A percentile compares a stretch with the other conserved stretches of the same genome.
Conservation (phyloP, 2,113 vertebrate species). For the Monopterus albus region DNA sequence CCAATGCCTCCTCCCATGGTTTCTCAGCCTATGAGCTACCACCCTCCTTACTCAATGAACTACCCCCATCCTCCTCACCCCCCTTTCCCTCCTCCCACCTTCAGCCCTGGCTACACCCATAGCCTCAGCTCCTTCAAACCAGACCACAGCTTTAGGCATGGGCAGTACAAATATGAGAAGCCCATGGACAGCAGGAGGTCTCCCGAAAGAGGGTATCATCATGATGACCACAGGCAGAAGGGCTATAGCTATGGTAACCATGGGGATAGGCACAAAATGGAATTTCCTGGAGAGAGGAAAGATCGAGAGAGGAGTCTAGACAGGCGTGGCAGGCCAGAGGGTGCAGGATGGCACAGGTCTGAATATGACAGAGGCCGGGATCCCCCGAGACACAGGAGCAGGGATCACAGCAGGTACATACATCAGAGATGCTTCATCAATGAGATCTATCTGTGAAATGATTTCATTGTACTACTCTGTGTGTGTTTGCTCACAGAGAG, state of each 20-base stretch:
- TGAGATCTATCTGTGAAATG: no score
- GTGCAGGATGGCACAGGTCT: conserved; percentile 84
- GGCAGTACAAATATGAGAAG: conserved; percentile 88
- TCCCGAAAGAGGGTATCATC: conserved; percentile 87
- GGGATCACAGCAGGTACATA: conserved; percentile 89
- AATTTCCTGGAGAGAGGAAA: conserved; percentile 84
- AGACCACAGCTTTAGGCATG: conserved; percentile 82
- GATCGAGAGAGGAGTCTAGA: conserved; percentile 91
- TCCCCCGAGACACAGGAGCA: conserved; percentile 88
- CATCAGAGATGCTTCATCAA: fast-evolving
- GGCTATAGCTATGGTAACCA: conserved; percentile 83
- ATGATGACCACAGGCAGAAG: conserved; percentile 87
- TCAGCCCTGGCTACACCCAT: conserved; percentile 83
- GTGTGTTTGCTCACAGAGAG: conserved; percentile 78
- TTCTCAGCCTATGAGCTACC: conserved; percentile 87
- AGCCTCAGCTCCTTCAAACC: conserved; percentile 76
- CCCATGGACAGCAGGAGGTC: conserved; percentile 83
- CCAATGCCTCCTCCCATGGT: conserved; percentile 84
- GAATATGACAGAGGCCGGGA: conserved; percentile 89
- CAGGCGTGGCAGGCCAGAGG: conserved; percentile 77
- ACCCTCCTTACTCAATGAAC: conserved; percentile 85
- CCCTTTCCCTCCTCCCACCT: conserved; percentile 83
- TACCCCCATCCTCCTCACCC: conserved; percentile 87
- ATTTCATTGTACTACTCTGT: neutral
- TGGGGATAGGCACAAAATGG: conserved; percentile 83